Base-by-base conservation (phyloP, 2,888 invertebrate genomes). In the Sphaeridia pumilis region DNA sequence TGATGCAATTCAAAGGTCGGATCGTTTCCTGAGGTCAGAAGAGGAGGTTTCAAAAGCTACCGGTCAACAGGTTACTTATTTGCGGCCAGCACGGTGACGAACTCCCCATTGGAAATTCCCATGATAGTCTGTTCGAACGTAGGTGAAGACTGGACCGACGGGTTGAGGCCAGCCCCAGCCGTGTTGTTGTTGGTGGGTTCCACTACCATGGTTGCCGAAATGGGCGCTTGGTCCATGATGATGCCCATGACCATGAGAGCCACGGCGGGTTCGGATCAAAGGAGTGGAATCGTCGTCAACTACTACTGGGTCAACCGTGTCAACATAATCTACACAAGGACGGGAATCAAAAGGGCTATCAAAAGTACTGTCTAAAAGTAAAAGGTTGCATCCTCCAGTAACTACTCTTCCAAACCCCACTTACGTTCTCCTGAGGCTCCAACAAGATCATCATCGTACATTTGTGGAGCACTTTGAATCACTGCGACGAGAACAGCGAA, bases 41-140 rank as follows among this genome's bases (percentile, higher is more conserved):
- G n/a, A n/a, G n/a, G n/a, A n/a, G n/a, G n/a, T n/a, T n/a, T 31
- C 14, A 31, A 31, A 31, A 31, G 34, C 34, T 12, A 10, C 14
- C 34, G 34, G 34, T 31, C 34, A 14, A 31, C 34, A 31, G 14
- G 10, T 31, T n/a, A n/a, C n/a, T n/a, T n/a, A n/a, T n/a, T n/a
- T n/a, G 49, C 55, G 55, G 12, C 62, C 62, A 49, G 59, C 54
- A 46, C 58, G 59, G 36, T 59, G 63, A 17, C 63, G 53, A 31
- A 61, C 61, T 12, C 61, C 61, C 55, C 58, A 59, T 53, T 61
- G 61, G 51, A 59, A 61, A 49, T 61, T 61, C 14, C 59, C 61
- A 56, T 59, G 59, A 27, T 59, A 57, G 47, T 63, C 63, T 10
- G 63, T 63, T 2, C 63, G 54, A 26, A 63, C 63, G 49, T 60